Evolutionary conservation across 2,113 vertebrate species (phyloP).

Genomic region (Muscicapa adusta): DNA sequence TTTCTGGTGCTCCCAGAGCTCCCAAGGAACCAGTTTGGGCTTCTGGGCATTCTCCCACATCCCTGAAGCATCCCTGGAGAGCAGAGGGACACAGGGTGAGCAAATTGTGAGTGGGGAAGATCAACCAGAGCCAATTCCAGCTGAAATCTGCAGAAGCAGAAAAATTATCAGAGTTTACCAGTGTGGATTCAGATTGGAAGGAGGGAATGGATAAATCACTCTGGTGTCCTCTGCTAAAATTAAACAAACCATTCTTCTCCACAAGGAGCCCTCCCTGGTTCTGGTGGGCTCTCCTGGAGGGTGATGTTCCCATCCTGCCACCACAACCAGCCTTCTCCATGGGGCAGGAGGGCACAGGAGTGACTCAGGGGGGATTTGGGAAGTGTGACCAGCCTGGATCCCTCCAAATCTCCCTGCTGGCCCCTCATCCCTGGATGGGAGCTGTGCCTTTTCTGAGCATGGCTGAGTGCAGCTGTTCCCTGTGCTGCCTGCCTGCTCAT

Average conservation of each 20-base stretch:
- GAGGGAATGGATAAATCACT: not conserved
- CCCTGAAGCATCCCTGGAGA: not conserved
- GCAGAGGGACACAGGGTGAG: not conserved
- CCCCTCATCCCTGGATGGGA: not conserved
- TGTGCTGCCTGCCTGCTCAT: not conserved
- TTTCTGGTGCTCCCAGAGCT: not conserved
- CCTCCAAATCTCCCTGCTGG: not conserved
- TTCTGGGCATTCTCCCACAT: not conserved
- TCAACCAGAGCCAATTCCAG: not conserved
- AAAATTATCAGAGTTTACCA: rapidly evolving
- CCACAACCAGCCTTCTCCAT: rapidly evolving
- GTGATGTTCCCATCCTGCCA: not conserved
- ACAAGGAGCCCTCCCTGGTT: rapidly evolving
- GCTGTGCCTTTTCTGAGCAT: not conserved
- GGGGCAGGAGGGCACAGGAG: not conserved
- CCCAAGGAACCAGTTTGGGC: rapidly evolving
- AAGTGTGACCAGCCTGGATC: not conserved
- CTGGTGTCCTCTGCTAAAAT: not conserved
- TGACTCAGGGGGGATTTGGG: not conserved
- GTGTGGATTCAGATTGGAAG: not conserved
- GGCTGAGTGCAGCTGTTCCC: not conserved
- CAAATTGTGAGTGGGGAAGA: not conserved
- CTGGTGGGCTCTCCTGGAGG: not conserved
- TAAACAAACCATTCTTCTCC: not conserved
- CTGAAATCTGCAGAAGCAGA: not conserved